Base-by-base conservation (phyloP, 2,797 vertebrate genomes). In the Menidia menidia region DNA sequence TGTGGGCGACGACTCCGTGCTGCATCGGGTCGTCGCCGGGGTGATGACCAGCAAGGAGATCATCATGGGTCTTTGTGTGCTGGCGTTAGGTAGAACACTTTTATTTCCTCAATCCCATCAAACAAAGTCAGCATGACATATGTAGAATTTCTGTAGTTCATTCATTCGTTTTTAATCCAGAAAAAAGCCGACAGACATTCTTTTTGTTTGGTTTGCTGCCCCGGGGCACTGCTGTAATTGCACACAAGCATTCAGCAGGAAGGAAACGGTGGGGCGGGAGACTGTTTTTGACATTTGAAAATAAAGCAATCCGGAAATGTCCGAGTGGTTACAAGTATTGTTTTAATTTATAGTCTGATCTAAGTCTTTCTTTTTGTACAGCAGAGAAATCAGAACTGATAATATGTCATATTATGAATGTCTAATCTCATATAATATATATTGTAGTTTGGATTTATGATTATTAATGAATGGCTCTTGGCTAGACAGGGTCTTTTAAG, bases 11-110 rank as follows among this genome's bases (percentile, higher is more conserved):
- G 97, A 97, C 96, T 97, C 92, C 81, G 93, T 96, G 84, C 92
- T 99, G 91, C 96, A 97, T 80, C 95, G 97, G 83, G 93, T 99
- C 91, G 93, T 97, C 86, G 94, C 96, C 69, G 97, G 98, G 83
- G 95, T 99, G 90, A 95, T 98, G 96, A 96, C 96, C 93, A 98
- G 97, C 95, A 99, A 98, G 95, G 97, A 98, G 92, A 97, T 98
- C 92, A 99, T 99, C 93, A 95, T 99, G 94, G 97, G 96, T 90
- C 96, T 99, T 88, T 99, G 98, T 92, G 84, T 99, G 83, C 95
- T 99, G 77, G 96, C 98, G 85, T 94, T 99, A 93, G 97, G 98
- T 99, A 90, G 4, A 58, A 64, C 47, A 9, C 57, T 31, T 19
- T 2, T 2, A 47, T 43, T 58, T 16, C 4, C 4, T 0, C 14